Base-by-base conservation (phyloP, 2,797 vertebrate genomes). In the Brachyalestes nurse region DNA sequence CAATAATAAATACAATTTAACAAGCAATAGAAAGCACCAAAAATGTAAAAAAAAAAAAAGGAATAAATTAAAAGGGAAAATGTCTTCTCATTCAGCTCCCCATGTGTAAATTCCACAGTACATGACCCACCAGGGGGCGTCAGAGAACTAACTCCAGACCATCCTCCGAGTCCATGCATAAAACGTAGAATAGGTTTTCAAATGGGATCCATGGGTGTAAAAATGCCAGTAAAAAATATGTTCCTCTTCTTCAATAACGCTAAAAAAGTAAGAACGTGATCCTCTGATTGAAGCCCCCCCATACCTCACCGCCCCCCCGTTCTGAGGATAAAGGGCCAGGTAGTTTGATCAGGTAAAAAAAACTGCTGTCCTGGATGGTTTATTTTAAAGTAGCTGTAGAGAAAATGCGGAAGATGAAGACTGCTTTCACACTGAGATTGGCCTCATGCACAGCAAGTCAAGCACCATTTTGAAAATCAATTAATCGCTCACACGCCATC, bases 1-100 rank as follows among this genome's bases (percentile, higher is more conserved):
- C 25, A 47, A 57, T 67, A 86, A 86, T 86, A 86, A 86, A 86
- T 84, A 86, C 42, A 6, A 72, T 71, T 82, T 40, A 64, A 80
- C 60, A 80, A 71, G 57, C 79, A 71, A 67, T 47, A 9, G 61
- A 49, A 81, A 86, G 71, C 75, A 83, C 75, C 78, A 84, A 71
- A 47, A 65, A 49, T 28, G 64, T 69, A 17, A 62, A 21, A 23
- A 12, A 25, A 21, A 23, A 12, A 25, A 77, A 9, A 25, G 71
- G 62, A 84, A 86, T 82, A 86, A 84, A 80, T 84, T 80, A 86
- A 84, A 6, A 78, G 53, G 28, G 38, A 69, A 75, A 79, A 61
- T 1, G 12, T 38, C 5, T 62, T n/a, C 5, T 28, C 9, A 51
- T 51, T 17, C 51, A 49, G 10, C 42, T 49, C 34, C 8, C 34